phyloP scores from a whole-genome alignment of 2,888 invertebrate genomes.

The Diaperis boleti region DNA sequence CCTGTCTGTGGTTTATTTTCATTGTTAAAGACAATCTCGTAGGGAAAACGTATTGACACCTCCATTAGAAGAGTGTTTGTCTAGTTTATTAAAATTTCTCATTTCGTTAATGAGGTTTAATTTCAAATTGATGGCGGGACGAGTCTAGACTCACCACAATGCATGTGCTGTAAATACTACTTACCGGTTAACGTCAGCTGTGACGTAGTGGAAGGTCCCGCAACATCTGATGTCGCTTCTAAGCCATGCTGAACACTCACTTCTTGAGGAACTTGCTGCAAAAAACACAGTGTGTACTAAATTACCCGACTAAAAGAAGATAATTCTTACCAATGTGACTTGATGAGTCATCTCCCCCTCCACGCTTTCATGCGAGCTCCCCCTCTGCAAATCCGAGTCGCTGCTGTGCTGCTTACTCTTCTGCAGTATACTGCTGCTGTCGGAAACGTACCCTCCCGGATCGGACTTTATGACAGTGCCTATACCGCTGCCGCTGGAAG shows the following conservation, averaged over 20 bases:
- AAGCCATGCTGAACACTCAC: conserved; percentile 57
- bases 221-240: conserved; percentile 57
- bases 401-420: conserved; percentile 60
- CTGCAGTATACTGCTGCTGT: conserved; percentile 51
- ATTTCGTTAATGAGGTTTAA: too few relatives aligned
- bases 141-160: too few relatives aligned
- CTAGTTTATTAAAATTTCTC: too few relatives aligned
- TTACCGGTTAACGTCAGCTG: conserved; percentile 55
- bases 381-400: conserved; percentile 67
- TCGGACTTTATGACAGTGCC: conserved; percentile 65
- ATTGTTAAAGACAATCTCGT: too few relatives aligned
- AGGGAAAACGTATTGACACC: too few relatives aligned
- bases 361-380: conserved; percentile 69
- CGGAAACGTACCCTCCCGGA: conserved; percentile 58
- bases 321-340: conserved; percentile 64
- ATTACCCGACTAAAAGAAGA: conserved; percentile 14
- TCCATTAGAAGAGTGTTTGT: too few relatives aligned
- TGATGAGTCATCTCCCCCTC: conserved; percentile 66
- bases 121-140: too few relatives aligned
- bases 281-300: conserved; percentile 8
- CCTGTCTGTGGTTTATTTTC: too few relatives aligned
- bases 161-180: too few relatives aligned
- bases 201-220: conserved; percentile 60
- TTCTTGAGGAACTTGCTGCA: conserved; percentile 64
- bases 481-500: conserved; percentile 64